A percentile compares a stretch with the other conserved stretches of the same genome.
phyloP scores from a whole-genome alignment of 2,113 vertebrate genomes.

The Gadus macrocephalus region DNA sequence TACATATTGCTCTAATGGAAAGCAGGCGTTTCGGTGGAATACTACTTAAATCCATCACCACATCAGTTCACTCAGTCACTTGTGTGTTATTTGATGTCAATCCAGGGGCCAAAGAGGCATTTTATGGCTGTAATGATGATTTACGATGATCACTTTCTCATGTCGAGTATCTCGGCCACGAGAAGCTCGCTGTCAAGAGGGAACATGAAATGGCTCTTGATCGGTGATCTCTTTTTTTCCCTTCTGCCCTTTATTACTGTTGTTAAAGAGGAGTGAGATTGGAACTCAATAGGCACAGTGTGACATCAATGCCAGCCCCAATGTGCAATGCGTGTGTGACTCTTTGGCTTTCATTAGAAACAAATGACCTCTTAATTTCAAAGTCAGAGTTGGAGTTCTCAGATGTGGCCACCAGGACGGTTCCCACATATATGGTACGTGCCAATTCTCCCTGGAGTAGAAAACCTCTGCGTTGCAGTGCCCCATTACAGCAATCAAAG shows the following conservation, averaged over 20 bases:
- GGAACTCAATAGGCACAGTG: conserved; percentile 42
- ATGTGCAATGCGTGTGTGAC: conserved; percentile 28
- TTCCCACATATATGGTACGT: conserved; percentile 59
- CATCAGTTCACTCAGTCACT: conserved; percentile 41
- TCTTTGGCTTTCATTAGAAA: conserved; percentile 48
- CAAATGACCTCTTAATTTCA: conserved; percentile 58
- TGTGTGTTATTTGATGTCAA: conserved; percentile 57
- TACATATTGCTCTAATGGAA: conserved; percentile 60
- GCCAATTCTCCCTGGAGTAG: conserved; percentile 53
- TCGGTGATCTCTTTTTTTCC: conserved; percentile 18
- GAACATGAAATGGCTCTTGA: conserved; percentile 31
- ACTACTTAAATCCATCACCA: conserved; percentile 45
- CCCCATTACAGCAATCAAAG: conserved; percentile 65
- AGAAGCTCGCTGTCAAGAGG: conserved; percentile 20
- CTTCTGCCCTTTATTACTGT: conserved; percentile 12
- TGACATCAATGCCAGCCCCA: conserved; percentile 35
- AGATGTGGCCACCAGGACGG: conserved; percentile 50
- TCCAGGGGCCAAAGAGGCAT: conserved; percentile 55
- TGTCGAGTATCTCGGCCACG: conserved; percentile 30
- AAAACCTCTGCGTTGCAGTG: conserved; percentile 54
- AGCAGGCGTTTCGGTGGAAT: conserved; percentile 60
- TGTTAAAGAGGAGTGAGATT: conserved; percentile 26
- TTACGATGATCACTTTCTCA: conserved; percentile 62
- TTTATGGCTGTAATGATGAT: conserved; percentile 57
- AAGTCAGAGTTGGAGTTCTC: conserved; percentile 30